Percentiles rank a stretch among this genome's conserved stretches.
These are phyloP conservation scores for Adelges cooleyi DNA, from an alignment of 1,140 invertebrate genomes.

Conservation along the genomic window DNA sequence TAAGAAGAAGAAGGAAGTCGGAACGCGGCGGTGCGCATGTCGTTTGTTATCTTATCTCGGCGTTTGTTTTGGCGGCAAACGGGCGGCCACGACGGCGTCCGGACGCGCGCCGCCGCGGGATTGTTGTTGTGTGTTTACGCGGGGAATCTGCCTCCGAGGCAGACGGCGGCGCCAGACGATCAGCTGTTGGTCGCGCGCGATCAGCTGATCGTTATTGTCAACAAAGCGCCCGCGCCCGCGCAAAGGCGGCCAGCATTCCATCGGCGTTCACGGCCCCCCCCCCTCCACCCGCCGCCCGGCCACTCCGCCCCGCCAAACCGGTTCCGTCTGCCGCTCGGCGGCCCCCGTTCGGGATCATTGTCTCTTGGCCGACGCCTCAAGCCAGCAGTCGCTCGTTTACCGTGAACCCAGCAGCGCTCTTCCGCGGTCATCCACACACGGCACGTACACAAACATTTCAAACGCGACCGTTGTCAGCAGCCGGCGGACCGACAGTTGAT, in stretches of 20 bases:
- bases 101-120: not conserved
- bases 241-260: constrained; percentile 5
- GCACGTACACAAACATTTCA: no score
- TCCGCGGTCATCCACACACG: no score
- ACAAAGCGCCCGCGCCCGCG: constrained; percentile 25
- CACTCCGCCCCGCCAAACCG: not conserved
- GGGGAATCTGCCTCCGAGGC: not conserved
- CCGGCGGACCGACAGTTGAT: no score
- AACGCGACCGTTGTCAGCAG: no score
- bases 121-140: constrained; percentile 19
- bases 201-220: constrained; percentile 27
- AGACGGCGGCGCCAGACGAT: constrained; percentile 20
- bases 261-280: not conserved
- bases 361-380: not conserved
- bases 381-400: constrained; percentile 3
- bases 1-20: no score
- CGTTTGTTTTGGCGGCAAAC: constrained; percentile 22
- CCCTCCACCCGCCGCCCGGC: not conserved
- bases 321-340: constrained; percentile 1
- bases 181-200: constrained; percentile 9
- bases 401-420: not conserved
- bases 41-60: no score
- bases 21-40: no score
- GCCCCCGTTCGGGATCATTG: constrained; percentile 17
- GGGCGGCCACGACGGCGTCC: not conserved